A percentile compares a stretch with the other conserved stretches of the same genome.
phyloP scores from a whole-genome alignment of 2,888 invertebrate genomes.

The Geophilus truncorum region DNA sequence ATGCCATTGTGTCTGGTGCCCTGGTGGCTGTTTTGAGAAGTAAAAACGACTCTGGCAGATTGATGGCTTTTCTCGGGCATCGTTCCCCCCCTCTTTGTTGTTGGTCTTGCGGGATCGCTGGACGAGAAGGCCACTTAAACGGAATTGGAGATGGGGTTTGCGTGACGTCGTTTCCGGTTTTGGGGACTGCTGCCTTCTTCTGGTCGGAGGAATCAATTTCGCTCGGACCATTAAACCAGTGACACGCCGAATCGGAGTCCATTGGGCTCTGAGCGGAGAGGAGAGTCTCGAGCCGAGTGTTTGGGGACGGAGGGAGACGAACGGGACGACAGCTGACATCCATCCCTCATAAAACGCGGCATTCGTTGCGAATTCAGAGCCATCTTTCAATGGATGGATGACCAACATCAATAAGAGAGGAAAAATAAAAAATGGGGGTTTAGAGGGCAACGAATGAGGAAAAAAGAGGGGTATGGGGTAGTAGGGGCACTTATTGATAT shows the following conservation, averaged over 20 bases:
- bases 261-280: neutral
- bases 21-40: neutral
- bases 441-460: neutral
- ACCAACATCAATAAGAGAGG: neutral
- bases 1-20: too few relatives aligned
- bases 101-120: neutral
- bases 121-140: neutral
- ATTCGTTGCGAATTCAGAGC: neutral
- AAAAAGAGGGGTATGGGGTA: neutral
- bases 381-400: neutral
- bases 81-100: neutral
- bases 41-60: neutral
- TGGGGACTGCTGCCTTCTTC: neutral
- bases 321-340: neutral
- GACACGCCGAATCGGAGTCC: conserved; percentile 8
- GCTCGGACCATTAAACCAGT: neutral
- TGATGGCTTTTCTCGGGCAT: neutral
- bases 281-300: neutral
- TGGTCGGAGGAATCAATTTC: conserved; percentile 12
- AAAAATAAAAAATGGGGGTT: neutral
- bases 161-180: conserved; percentile 1
- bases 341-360: neutral
- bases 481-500: neutral
- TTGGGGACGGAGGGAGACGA: neutral
- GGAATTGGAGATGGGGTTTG: neutral